Conservation (phyloP, 2,888 invertebrate species). For the Hirtodrosophila trivittata region DNA sequence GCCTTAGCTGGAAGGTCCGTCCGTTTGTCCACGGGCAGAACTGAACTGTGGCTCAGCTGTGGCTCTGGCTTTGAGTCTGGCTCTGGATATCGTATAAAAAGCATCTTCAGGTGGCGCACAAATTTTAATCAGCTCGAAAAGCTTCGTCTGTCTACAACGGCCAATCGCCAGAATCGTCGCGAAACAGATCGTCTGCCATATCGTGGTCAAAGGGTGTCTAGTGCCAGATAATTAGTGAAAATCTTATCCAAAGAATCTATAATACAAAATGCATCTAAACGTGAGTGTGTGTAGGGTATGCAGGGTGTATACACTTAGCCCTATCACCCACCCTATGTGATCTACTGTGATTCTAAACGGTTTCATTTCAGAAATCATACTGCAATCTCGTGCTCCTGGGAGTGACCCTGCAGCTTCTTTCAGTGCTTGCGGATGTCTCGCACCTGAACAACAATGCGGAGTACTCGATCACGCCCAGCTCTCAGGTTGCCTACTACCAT, state of each 20-base stretch:
- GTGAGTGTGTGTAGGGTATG: constrained; percentile 57
- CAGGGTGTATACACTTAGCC: background rate
- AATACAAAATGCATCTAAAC: constrained; percentile 46
- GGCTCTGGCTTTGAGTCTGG: constrained; percentile 18
- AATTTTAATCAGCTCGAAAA: constrained; percentile 82
- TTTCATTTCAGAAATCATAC: constrained; percentile 42
- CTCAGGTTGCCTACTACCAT: constrained; percentile 67
- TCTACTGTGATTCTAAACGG: constrained; percentile 30
- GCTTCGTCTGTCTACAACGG: constrained; percentile 75
- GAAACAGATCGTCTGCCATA: constrained; percentile 10
- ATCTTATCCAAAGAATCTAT: constrained; percentile 3
- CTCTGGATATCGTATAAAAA: constrained; percentile 73
- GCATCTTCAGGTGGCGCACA: constrained; percentile 80
- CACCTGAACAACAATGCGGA: constrained; percentile 50
- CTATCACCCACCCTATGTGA: constrained; percentile 3
- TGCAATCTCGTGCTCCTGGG: constrained; percentile 12
- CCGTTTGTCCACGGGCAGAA: constrained; percentile 45
- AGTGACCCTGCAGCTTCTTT: constrained; percentile 33
- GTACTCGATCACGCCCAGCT: constrained; percentile 52
- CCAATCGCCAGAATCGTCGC: constrained; percentile 2
- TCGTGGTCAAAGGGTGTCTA: constrained; percentile 4
- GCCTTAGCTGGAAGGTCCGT: background rate
- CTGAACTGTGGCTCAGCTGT: constrained; percentile 47
- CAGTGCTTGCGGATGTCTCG: constrained; percentile 52
- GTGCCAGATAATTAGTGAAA: constrained; percentile 35